Percentiles rank a stretch among this genome's conserved stretches.
Conservation (phyloP, 92 coral and sea anemone species). For the Porites lobata region DNA sequence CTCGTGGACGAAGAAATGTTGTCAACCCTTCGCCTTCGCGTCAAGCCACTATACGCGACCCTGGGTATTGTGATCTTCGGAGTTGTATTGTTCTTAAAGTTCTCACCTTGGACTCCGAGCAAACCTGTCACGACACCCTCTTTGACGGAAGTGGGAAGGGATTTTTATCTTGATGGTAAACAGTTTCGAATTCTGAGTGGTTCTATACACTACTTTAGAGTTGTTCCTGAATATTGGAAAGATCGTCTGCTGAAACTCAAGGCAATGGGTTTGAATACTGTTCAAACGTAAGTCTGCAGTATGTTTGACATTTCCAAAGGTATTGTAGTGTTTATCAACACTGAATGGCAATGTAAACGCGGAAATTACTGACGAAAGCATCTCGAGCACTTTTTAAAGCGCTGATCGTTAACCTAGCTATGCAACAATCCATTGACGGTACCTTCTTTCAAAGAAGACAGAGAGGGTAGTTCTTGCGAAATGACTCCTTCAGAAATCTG, state of each 20-base stretch:
- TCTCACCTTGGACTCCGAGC: not conserved
- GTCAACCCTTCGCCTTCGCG: not conserved
- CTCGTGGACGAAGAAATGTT: not conserved
- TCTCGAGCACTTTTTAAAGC: too few relatives aligned
- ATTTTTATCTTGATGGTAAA: constrained; percentile 66
- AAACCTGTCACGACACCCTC: constrained; percentile 24
- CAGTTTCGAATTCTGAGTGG: constrained; percentile 86
- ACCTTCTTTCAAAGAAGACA: too few relatives aligned
- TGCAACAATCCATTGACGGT: too few relatives aligned
- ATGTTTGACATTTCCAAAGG: too few relatives aligned
- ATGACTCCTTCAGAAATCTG: too few relatives aligned
- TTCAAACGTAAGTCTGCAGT: constrained; percentile 78
- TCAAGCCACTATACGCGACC: not conserved
- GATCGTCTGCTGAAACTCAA: constrained; percentile 84
- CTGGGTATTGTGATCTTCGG: not conserved
- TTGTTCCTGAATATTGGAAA: constrained; percentile 90
- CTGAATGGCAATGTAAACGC: too few relatives aligned
- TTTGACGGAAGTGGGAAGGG: constrained; percentile 28
- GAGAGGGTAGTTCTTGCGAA: too few relatives aligned
- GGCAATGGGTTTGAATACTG: constrained; percentile 94
- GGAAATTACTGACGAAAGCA: too few relatives aligned
- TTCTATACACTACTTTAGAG: constrained; percentile 85
- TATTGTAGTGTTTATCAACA: not conserved
- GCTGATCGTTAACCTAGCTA: too few relatives aligned
- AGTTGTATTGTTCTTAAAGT: not conserved